phyloP scores from a whole-genome alignment of 1,140 invertebrate genomes.

The Mercenaria mercenaria region DNA sequence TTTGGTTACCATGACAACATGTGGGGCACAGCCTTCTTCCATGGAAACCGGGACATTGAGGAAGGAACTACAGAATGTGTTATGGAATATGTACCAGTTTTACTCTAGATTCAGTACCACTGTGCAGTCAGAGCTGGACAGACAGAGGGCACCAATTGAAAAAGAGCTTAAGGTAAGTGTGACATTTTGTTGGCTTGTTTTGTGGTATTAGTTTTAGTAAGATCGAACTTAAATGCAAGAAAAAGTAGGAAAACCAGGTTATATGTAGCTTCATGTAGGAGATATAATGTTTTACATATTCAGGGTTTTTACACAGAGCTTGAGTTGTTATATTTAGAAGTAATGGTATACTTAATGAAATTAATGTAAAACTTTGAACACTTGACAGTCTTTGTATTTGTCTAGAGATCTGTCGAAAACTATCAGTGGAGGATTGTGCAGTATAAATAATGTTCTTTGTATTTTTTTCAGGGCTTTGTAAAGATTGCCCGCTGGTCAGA shows the following conservation, averaged over 20 bases:
- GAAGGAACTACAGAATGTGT: constrained; percentile 84
- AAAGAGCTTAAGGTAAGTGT: constrained; percentile 91
- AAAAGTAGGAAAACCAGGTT: too few relatives aligned
- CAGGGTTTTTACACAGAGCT: too few relatives aligned
- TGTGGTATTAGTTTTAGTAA: neutral
- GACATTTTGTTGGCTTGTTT: neutral
- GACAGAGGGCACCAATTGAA: constrained; percentile 90
- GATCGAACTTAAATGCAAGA: too few relatives aligned
- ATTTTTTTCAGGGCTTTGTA: constrained; percentile 91
- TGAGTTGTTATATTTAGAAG: too few relatives aligned
- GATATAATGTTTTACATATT: too few relatives aligned
- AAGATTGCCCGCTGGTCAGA: constrained; percentile 99
- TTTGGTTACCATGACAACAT: constrained; percentile 87
- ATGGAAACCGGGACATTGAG: constrained; percentile 27
- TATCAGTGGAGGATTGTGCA: too few relatives aligned
- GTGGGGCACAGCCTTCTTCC: constrained; percentile 77
- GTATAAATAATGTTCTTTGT: too few relatives aligned
- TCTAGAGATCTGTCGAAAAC: too few relatives aligned
- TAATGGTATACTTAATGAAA: too few relatives aligned
- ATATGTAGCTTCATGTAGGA: too few relatives aligned
- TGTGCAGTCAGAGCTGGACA: constrained; percentile 90
- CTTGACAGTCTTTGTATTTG: too few relatives aligned
- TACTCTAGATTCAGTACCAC: constrained; percentile 92
- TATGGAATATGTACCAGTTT: constrained; percentile 95
- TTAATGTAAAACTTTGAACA: too few relatives aligned